Conservation (phyloP, 1,140 invertebrate genomes). For the Drosophila malerkotliana region DNA sequence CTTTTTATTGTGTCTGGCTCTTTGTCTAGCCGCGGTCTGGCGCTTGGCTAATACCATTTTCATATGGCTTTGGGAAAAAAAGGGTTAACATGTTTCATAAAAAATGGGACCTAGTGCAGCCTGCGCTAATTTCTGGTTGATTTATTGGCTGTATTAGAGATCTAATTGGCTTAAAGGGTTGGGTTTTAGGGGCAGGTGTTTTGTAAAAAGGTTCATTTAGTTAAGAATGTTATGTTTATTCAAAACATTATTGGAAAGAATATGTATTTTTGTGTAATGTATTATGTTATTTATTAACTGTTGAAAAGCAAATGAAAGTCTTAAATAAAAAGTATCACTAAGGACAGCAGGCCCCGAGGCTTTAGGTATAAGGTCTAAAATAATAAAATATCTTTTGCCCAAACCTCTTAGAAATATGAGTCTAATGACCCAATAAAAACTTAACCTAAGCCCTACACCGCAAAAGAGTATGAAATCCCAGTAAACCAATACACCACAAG, state of each 20-base stretch:
- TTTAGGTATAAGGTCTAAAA: no score
- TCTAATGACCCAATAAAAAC: neutral
- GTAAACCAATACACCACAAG: neutral
- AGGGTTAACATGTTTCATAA: constrained; percentile 62
- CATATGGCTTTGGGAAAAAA: constrained; percentile 48
- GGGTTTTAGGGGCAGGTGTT: constrained; percentile 1
- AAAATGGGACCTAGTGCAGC: constrained; percentile 56
- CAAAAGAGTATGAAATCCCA: neutral
- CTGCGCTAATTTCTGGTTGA: constrained; percentile 59
- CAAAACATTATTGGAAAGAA: neutral
- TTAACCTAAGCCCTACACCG: neutral
- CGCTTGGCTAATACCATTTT: constrained; percentile 76
- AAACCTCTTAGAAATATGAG: no score
- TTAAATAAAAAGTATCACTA: no score
- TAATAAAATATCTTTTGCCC: no score
- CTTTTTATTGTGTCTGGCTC: constrained; percentile 38
- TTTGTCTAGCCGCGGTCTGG: constrained; percentile 69
- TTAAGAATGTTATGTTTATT: neutral
- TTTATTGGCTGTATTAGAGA: constrained; percentile 66
- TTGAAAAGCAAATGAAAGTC: no score
- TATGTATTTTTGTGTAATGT: no score
- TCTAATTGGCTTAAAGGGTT: constrained; percentile 62
- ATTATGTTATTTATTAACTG: no score
- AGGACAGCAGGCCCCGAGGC: no score
- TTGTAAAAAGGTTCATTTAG: neutral